phyloP scores from a whole-genome alignment of 2,888 invertebrate species.

The Papilio protenor region DNA sequence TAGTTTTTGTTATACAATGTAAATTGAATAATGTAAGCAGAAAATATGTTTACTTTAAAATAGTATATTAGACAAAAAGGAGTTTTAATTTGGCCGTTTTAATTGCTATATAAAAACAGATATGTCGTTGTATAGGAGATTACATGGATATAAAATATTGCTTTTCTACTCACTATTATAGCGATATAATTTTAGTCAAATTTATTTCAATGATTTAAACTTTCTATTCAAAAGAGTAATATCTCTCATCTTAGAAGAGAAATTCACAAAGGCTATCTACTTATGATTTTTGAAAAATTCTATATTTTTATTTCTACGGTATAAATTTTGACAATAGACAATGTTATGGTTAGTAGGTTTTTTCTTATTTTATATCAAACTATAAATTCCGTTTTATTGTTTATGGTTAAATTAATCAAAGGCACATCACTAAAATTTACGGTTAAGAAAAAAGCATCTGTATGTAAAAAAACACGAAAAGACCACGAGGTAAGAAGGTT shows the following conservation, averaged over 20 bases:
- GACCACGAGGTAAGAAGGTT: slow-evolving; percentile 31
- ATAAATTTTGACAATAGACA: slow-evolving; percentile 78
- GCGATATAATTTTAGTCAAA: slow-evolving; percentile 65
- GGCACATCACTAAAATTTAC: slow-evolving; percentile 29
- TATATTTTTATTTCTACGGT: slow-evolving; percentile 71
- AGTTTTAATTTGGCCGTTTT: slow-evolving; percentile 60
- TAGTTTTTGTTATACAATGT: not conserved
- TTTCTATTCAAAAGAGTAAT: slow-evolving; percentile 67
- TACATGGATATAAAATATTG: slow-evolving; percentile 75
- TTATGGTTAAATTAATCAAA: slow-evolving; percentile 45
- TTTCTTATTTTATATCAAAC: slow-evolving; percentile 62
- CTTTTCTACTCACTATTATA: slow-evolving; percentile 75
- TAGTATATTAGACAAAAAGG: slow-evolving; percentile 59
- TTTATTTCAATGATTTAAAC: slow-evolving; percentile 62
- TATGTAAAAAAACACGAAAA: not conserved
- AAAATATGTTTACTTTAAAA: slow-evolving; percentile 40
- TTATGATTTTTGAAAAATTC: slow-evolving; percentile 73
- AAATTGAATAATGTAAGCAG: not conserved
- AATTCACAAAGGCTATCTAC: slow-evolving; percentile 76
- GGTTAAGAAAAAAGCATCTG: slow-evolving; percentile 12
- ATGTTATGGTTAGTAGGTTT: slow-evolving; percentile 60
- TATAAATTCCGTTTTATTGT: slow-evolving; percentile 79
- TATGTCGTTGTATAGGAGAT: slow-evolving; percentile 76
- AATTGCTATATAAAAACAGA: slow-evolving; percentile 77
- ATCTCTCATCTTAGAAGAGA: slow-evolving; percentile 60